Evolutionary conservation across 1,140 invertebrate genomes (phyloP), one percentile per base, ranked within the genome.

Genomic region (Ooceraea biroi): DNA sequence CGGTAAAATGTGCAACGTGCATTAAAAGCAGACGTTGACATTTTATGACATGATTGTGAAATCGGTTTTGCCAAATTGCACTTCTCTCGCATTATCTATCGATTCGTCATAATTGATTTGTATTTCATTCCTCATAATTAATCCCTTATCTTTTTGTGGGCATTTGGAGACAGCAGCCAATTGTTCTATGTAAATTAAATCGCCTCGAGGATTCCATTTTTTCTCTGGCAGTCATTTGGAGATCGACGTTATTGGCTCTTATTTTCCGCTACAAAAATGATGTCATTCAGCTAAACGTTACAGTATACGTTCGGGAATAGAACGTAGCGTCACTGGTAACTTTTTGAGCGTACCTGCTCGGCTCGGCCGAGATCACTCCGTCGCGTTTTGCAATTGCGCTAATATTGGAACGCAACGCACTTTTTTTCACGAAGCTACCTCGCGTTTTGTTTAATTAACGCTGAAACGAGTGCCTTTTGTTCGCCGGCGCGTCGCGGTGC

Each of bases 381-480:
- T 4, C n/a, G 12, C 52, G 3, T 27, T n/a, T 60, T 19, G 36
- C 55, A 73, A 73, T 73, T 22, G 41, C 55, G 19, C 30, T 27
- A 58, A 73, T 58, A 50, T 52, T 11, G 17, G 11, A 50, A n/a
- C 19, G 12, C 12, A n/a, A 63, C 48, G 10, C 25, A 50, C 50
- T 46, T 74, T 44, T 74, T 44, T 74, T 27, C 12, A 30, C 41
- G 7, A 30, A 36, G 12, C 3, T 30, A 46, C 7, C 14, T 61
- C 25, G n/a, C 57, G 27, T 76, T 76, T 22, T 50, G 44, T 50
- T 76, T 76, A 76, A 76, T 76, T 76, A 36, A 76, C 5, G 3
- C 25, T 61, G n/a, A 61, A 76, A 61, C n/a, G 12, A 52, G 22
- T 7, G n/a, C 46, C 46, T 76, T n/a, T 65, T 76, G 27, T 52